A percentile compares a stretch with the other conserved stretches of the same genome.
These are phyloP conservation scores for Nibea albiflora DNA, from an alignment of 2,113 vertebrate species.

Conservation along the genomic window DNA sequence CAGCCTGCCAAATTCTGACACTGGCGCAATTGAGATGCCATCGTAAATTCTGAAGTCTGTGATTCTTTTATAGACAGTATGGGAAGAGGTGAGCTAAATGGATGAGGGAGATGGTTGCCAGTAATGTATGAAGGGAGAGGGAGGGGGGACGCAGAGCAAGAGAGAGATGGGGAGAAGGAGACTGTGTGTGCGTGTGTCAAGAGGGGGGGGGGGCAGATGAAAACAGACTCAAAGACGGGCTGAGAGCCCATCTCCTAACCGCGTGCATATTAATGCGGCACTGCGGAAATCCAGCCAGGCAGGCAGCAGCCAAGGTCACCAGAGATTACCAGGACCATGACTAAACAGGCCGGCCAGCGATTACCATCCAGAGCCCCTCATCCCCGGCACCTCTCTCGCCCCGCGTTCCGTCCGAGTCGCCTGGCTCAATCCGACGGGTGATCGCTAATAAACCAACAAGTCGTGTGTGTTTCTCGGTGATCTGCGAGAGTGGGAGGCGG, in stretches of 20 bases:
- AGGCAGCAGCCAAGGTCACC: constrained; percentile 77
- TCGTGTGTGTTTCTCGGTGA: constrained; percentile 28
- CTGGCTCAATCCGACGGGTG: constrained; percentile 29
- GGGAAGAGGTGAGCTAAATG: constrained; percentile 63
- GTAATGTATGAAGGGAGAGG: constrained; percentile 54
- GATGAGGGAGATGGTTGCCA: constrained; percentile 55
- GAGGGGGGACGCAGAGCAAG: neutral
- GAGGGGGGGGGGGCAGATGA: constrained; percentile 32
- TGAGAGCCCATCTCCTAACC: constrained; percentile 55
- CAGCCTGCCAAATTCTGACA: constrained; percentile 70
- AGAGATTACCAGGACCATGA: constrained; percentile 78
- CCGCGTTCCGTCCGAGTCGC: neutral
- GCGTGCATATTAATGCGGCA: constrained; percentile 73
- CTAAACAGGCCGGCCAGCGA: constrained; percentile 61
- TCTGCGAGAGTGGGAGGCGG: constrained; percentile 56
- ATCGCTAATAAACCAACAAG: constrained; percentile 65
- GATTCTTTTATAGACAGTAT: constrained; percentile 68
- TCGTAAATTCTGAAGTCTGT: constrained; percentile 67
- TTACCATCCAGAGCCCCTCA: constrained; percentile 41
- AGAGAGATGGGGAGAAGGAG: constrained; percentile 5
- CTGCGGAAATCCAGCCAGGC: constrained; percentile 67
- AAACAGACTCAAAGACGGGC: constrained; percentile 50
- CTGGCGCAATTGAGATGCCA: constrained; percentile 57
- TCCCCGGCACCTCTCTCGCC: neutral
- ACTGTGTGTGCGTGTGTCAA: neutral